These are phyloP conservation scores for Amphipyra berbera DNA, from an alignment of 2,888 invertebrate species.

Conservation along the genomic window DNA sequence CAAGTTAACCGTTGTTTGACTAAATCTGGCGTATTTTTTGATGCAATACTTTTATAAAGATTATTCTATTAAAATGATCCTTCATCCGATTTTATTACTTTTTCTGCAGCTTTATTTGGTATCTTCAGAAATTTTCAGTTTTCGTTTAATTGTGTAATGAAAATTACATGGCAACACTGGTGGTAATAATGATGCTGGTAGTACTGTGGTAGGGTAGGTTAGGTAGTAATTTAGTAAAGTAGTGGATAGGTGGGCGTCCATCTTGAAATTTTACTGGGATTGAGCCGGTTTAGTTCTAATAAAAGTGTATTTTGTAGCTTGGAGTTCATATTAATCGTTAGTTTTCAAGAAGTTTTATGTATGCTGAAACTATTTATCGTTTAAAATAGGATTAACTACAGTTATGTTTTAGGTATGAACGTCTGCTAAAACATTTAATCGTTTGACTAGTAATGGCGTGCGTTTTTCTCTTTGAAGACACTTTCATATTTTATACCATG, in stretches of 20 bases:
- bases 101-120: too few relatives aligned
- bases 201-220: constrained; percentile 24
- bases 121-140: too few relatives aligned
- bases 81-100: too few relatives aligned
- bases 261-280: constrained; percentile 93
- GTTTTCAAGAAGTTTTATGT: constrained; percentile 86
- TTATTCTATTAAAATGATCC: too few relatives aligned
- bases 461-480: constrained; percentile 90
- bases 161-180: constrained; percentile 38
- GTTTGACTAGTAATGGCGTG: constrained; percentile 92
- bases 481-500: constrained; percentile 87
- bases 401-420: constrained; percentile 94
- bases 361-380: constrained; percentile 83
- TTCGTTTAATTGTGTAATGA: too few relatives aligned
- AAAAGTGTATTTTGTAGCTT: constrained; percentile 88
- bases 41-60: too few relatives aligned
- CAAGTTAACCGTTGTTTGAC: too few relatives aligned
- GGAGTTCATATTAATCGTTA: constrained; percentile 83
- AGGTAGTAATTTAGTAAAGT: constrained; percentile 67
- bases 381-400: constrained; percentile 91
- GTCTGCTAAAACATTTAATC: constrained; percentile 85
- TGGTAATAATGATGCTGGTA: constrained; percentile 45
- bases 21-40: too few relatives aligned
- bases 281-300: constrained; percentile 93
- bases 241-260: constrained; percentile 93